Conservation (phyloP, 2,888 invertebrate genomes). For the Lutraria lutraria region DNA sequence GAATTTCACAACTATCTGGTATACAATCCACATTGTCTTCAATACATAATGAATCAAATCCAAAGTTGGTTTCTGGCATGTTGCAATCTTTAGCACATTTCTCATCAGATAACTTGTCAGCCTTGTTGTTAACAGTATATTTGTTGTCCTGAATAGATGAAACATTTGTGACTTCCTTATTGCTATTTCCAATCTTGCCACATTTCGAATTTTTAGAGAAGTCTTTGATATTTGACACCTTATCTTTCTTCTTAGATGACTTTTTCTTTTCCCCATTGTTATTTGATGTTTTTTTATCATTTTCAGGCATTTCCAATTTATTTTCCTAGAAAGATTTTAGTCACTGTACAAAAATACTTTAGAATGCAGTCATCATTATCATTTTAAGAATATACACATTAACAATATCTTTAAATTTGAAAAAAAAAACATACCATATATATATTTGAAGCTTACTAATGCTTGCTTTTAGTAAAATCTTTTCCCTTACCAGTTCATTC, state of each 20-base stretch:
- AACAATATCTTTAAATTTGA: too few relatives aligned
- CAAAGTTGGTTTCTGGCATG: constrained; percentile 30
- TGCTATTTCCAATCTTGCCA: neutral
- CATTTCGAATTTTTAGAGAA: neutral
- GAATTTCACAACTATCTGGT: constrained; percentile 62
- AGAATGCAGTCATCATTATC: too few relatives aligned
- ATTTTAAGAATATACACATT: too few relatives aligned
- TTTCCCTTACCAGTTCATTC: too few relatives aligned
- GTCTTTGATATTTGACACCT: neutral
- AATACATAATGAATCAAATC: constrained; percentile 49
- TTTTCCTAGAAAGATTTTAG: neutral
- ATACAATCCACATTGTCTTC: constrained; percentile 53
- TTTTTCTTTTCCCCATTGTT: neutral
- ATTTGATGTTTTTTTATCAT: neutral
- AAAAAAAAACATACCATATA: too few relatives aligned
- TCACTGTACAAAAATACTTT: too few relatives aligned
- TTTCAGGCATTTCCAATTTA: neutral
- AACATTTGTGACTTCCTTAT: neutral
- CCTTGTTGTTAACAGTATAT: neutral
- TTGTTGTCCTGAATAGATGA: neutral
- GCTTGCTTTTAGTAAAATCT: too few relatives aligned
- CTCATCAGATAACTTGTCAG: neutral
- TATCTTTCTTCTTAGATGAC: neutral
- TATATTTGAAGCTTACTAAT: too few relatives aligned
- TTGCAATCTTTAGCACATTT: neutral